Conservation (phyloP, 1,140 invertebrate species). For the Pseudobourletiella spinata region DNA sequence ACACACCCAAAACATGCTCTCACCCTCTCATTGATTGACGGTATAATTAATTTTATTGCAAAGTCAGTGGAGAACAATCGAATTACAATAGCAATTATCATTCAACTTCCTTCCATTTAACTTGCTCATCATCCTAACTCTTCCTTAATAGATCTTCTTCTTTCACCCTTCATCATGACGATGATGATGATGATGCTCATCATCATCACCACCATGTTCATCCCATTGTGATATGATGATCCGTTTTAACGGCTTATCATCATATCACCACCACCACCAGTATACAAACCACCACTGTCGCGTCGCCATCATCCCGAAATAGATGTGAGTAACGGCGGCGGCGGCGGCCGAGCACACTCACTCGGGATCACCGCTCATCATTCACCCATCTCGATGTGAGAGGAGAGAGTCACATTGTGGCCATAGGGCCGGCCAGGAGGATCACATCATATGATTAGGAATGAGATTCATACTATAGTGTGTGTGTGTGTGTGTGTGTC, state of each 20-base stretch:
- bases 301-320: too few species aligned
- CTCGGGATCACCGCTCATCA: too few species aligned
- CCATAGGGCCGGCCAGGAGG: too few species aligned
- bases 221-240: neutral
- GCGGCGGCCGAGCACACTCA: too few species aligned
- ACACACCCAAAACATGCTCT: neutral
- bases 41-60: conserved; percentile 16
- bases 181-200: neutral
- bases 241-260: too few species aligned
- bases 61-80: conserved; percentile 7
- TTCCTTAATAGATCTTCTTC: neutral
- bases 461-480: too few species aligned
- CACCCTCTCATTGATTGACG: conserved; percentile 10
- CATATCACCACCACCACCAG: neutral
- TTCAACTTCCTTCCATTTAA: neutral
- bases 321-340: too few species aligned
- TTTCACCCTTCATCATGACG: neutral
- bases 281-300: too few species aligned
- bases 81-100: conserved; percentile 12
- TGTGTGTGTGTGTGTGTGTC: too few species aligned
- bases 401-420: too few species aligned
- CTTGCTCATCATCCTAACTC: neutral
- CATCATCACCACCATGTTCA: neutral
- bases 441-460: too few species aligned
- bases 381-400: too few species aligned